Percentiles rank a stretch among this genome's conserved stretches.
phyloP scores from a whole-genome alignment of 1,140 invertebrate genomes.

The Myzus persicae region DNA sequence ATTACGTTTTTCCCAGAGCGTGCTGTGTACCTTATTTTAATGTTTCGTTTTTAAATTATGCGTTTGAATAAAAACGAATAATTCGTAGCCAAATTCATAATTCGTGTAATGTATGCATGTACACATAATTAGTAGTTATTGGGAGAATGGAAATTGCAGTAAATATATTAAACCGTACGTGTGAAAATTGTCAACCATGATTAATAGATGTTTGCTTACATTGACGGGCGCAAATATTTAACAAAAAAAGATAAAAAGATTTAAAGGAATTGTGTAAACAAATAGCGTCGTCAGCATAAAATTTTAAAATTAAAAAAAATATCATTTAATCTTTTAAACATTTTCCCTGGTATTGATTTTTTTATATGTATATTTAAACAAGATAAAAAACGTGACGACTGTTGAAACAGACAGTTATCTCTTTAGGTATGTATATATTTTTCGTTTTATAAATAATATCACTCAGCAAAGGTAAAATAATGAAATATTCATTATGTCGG shows the following conservation, averaged over 20 bases:
- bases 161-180: neutral
- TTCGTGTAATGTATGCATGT: neutral
- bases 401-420: neutral
- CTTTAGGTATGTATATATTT: neutral
- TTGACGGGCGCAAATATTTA: constrained; percentile 15
- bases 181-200: constrained; percentile 13
- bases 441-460: neutral
- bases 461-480: neutral
- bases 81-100: neutral
- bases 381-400: constrained; percentile 8
- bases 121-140: neutral
- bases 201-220: constrained; percentile 37
- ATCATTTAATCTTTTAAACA: constrained; percentile 10
- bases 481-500: neutral
- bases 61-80: neutral
- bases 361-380: neutral
- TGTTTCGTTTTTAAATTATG: neutral
- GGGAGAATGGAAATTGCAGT: neutral
- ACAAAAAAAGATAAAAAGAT: neutral
- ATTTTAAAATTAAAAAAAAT: constrained; percentile 25
- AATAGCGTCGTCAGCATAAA: neutral
- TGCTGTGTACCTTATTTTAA: neutral
- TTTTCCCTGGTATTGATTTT: constrained; percentile 18
- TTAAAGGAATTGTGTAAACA: neutral
- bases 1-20: neutral